These are phyloP conservation scores for Dendrolimus punctatus DNA, from an alignment of 1,140 invertebrate genomes.

Conservation along the genomic window DNA sequence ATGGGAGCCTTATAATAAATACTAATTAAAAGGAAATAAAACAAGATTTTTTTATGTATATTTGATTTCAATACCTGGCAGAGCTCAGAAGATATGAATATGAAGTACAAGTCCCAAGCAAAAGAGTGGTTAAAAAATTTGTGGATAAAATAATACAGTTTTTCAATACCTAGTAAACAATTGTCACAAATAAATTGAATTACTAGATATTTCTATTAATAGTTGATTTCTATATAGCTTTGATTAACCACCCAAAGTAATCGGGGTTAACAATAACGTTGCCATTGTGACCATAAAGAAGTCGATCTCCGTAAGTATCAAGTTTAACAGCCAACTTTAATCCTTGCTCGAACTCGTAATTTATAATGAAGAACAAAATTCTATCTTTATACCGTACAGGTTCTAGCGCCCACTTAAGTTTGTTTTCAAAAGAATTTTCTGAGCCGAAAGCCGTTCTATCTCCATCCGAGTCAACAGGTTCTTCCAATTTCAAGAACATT, in stretches of 20 bases:
- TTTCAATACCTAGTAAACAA: too few relatives aligned
- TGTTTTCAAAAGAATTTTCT: constrained; percentile 2
- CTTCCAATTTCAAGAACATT: constrained; percentile 17
- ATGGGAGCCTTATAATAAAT: too few relatives aligned
- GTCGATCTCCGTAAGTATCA: constrained; percentile 5
- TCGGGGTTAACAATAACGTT: constrained; percentile 1
- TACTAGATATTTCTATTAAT: too few relatives aligned
- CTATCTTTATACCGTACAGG: constrained; percentile 9
- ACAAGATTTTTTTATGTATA: too few relatives aligned
- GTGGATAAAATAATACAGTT: too few relatives aligned
- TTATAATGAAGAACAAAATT: constrained; percentile 15
- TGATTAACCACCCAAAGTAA: constrained; percentile 1
- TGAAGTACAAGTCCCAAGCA: too few relatives aligned
- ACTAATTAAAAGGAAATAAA: too few relatives aligned
- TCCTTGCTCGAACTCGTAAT: constrained; percentile 12
- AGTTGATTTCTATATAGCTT: too few relatives aligned
- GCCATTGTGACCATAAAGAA: constrained; percentile 14
- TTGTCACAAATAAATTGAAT: too few relatives aligned
- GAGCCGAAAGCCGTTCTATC: constrained; percentile 14
- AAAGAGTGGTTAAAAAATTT: too few relatives aligned
- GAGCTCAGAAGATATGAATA: too few relatives aligned
- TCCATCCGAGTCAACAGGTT: constrained; percentile 4
- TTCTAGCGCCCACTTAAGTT: constrained; percentile 8
- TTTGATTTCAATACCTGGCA: too few relatives aligned
- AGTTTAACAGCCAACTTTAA: constrained; percentile 9